These are phyloP conservation scores for Sinopyrophorus schimmeli DNA, from an alignment of 2,888 invertebrate species.

Conservation along the genomic window DNA sequence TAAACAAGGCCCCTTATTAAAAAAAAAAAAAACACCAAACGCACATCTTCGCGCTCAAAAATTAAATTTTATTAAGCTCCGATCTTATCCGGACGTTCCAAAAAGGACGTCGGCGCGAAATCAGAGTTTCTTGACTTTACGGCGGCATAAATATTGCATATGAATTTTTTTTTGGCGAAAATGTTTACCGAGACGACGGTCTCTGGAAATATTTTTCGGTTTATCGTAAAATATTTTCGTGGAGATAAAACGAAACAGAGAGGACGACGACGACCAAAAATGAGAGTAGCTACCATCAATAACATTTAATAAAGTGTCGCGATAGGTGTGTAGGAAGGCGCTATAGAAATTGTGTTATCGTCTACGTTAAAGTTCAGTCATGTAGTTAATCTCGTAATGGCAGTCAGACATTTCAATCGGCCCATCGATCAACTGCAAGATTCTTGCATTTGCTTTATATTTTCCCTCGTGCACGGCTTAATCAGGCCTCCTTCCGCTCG, in stretches of 20 bases:
- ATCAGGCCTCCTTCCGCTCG: no score
- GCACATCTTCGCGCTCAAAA: neutral
- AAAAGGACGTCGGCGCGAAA: slow-evolving; percentile 15
- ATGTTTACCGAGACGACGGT: slow-evolving; percentile 37
- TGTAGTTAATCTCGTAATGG: slow-evolving; percentile 41
- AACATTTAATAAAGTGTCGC: slow-evolving; percentile 39
- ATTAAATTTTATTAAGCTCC: neutral
- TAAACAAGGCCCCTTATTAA: no score
- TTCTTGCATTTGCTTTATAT: slow-evolving; percentile 20
- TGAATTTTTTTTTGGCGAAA: slow-evolving; percentile 25
- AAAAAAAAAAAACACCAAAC: no score
- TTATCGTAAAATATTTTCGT: slow-evolving; percentile 43
- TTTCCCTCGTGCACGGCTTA: no score
- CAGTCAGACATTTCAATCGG: slow-evolving; percentile 38
- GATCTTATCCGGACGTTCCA: no score
- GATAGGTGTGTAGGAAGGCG: slow-evolving; percentile 31
- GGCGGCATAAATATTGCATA: slow-evolving; percentile 27
- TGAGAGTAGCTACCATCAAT: slow-evolving; percentile 40
- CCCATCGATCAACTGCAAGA: slow-evolving; percentile 38
- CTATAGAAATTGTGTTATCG: slow-evolving; percentile 35
- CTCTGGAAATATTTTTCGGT: slow-evolving; percentile 37
- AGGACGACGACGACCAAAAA: no score
- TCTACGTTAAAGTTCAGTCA: slow-evolving; percentile 34
- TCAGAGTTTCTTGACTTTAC: slow-evolving; percentile 25
- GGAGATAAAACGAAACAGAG: slow-evolving; percentile 38